Percentiles rank a stretch among this genome's conserved stretches.
These are phyloP conservation scores for Lepus americanus DNA, from an alignment of 2,113 vertebrate genomes.

Conservation along the genomic window DNA sequence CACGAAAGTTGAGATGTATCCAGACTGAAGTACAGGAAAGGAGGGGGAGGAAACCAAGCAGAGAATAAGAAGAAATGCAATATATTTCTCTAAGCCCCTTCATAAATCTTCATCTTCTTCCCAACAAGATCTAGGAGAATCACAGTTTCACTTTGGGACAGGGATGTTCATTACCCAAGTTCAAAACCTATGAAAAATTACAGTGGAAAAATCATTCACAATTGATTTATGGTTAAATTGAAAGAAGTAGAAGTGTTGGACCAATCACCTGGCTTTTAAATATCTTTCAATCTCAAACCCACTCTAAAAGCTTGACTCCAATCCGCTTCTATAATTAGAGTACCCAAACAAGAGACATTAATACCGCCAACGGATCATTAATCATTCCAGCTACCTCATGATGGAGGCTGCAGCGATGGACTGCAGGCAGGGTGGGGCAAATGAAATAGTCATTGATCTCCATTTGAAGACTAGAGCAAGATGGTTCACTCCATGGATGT, in stretches of 20 bases:
- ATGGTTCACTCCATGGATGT: not conserved
- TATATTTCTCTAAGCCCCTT: slow-evolving; percentile 64
- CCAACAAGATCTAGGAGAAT: slow-evolving; percentile 84
- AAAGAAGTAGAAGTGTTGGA: slow-evolving; percentile 80
- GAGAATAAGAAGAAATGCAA: slow-evolving; percentile 71
- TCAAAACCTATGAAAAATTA: slow-evolving; percentile 88
- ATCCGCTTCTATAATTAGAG: slow-evolving; percentile 84
- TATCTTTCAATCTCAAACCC: slow-evolving; percentile 82
- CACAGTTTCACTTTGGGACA: slow-evolving; percentile 82
- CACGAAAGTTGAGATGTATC: slow-evolving; percentile 20
- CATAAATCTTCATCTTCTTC: slow-evolving; percentile 86
- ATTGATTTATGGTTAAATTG: slow-evolving; percentile 87
- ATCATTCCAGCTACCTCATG: slow-evolving; percentile 82
- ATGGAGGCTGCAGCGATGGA: slow-evolving; percentile 74
- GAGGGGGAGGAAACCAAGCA: not conserved
- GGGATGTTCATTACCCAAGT: slow-evolving; percentile 84
- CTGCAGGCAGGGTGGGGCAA: slow-evolving; percentile 69
- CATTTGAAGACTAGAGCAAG: slow-evolving; percentile 74
- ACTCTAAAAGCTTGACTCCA: slow-evolving; percentile 82
- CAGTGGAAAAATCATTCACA: slow-evolving; percentile 80
- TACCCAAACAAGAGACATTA: slow-evolving; percentile 84
- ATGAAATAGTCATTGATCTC: slow-evolving; percentile 83
- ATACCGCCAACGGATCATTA: slow-evolving; percentile 82
- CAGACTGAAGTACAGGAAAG: not conserved
- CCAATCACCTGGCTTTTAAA: slow-evolving; percentile 82